phyloP scores from a whole-genome alignment of 2,888 invertebrate genomes.

The Scotopteryx bipunctaria region DNA sequence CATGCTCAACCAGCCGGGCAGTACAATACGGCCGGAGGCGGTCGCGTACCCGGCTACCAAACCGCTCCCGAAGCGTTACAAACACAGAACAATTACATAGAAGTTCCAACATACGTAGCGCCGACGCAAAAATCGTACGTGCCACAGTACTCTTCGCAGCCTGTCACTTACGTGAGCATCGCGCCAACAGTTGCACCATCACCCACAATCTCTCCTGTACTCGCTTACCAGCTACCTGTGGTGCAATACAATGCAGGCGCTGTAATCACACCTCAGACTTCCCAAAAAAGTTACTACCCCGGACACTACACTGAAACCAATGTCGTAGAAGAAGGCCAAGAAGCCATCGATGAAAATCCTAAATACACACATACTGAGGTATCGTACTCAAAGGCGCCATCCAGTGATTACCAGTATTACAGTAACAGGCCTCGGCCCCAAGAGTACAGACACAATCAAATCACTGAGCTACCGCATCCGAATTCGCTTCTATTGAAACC shows the following conservation, averaged over 20 bases:
- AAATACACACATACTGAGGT: conserved; percentile 59
- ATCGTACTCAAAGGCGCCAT: conserved; percentile 48
- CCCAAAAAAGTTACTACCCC: conserved; percentile 58
- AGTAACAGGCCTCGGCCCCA: conserved; percentile 59
- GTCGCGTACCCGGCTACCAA: conserved; percentile 49
- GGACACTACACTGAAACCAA: conserved; percentile 59
- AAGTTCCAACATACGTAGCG: conserved; percentile 60
- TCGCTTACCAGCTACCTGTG: conserved; percentile 63
- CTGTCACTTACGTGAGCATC: conserved; percentile 60
- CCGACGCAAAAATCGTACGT: conserved; percentile 60
- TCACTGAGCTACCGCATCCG: conserved; percentile 66
- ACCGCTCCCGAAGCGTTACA: conserved; percentile 56
- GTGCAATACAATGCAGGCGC: conserved; percentile 55
- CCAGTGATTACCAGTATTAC: conserved; percentile 61
- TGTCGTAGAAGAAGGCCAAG: conserved; percentile 55
- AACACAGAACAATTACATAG: conserved; percentile 60
- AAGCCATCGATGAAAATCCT: conserved; percentile 53
- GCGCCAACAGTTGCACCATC: conserved; percentile 55
- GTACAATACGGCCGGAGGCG: conserved; percentile 45
- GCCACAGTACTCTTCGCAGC: conserved; percentile 51
- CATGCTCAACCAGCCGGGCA: conserved; percentile 48
- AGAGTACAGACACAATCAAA: conserved; percentile 53
- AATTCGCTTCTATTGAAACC: conserved; percentile 63
- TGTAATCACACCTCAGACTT: conserved; percentile 52
- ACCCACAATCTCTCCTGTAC: conserved; percentile 55